phyloP scores from a whole-genome alignment of 1,140 invertebrate genomes.

The Papilio dardanus region DNA sequence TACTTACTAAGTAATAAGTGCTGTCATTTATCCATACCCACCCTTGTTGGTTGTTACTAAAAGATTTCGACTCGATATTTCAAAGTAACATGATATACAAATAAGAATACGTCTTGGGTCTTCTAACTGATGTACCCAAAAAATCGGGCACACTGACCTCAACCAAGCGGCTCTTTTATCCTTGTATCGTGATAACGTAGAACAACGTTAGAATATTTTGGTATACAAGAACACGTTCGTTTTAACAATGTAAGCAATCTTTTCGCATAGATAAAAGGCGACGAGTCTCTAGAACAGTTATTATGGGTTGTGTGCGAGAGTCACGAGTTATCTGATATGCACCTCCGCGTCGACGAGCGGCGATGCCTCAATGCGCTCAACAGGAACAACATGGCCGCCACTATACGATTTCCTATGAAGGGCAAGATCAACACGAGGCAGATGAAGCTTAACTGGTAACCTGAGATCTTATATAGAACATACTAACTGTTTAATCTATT shows the following conservation, averaged over 20 bases:
- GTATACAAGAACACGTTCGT: constrained; percentile 25
- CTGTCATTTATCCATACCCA: background rate
- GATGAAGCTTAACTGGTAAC: constrained; percentile 88
- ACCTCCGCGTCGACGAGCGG: constrained; percentile 85
- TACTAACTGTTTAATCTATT: too few species aligned
- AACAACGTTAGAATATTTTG: background rate
- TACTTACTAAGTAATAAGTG: background rate
- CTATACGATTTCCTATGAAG: constrained; percentile 84
- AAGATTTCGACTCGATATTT: background rate
- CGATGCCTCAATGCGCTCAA: constrained; percentile 85
- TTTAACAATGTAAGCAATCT: constrained; percentile 26
- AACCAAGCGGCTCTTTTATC: constrained; percentile 24
- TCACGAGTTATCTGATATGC: constrained; percentile 85
- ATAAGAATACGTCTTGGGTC: background rate
- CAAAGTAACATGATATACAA: background rate
- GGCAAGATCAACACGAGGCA: constrained; percentile 85
- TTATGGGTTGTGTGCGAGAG: constrained; percentile 76
- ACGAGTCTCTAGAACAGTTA: constrained; percentile 36
- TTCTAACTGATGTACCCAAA: constrained; percentile 5
- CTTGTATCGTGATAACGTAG: constrained; percentile 7
- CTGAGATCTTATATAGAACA: constrained; percentile 41
- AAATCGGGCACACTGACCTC: constrained; percentile 20
- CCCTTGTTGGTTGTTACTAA: background rate
- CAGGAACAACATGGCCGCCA: constrained; percentile 80
- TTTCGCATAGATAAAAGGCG: constrained; percentile 35